phyloP scores from a whole-genome alignment of 2,113 vertebrate species.

The Albula goreensis region DNA sequence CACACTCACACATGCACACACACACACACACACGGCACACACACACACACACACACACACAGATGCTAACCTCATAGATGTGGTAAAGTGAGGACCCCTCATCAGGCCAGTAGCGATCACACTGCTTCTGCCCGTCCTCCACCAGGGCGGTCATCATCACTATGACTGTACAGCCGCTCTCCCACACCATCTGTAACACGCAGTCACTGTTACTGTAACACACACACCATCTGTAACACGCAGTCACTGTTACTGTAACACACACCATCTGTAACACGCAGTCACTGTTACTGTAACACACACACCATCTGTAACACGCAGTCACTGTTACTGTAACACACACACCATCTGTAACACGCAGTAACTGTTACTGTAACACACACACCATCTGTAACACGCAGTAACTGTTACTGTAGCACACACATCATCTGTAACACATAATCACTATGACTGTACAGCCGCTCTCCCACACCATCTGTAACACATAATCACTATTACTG shows the following conservation, averaged over 20 bases:
- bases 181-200: constrained; percentile 90
- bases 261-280: neutral
- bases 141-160: constrained; percentile 95
- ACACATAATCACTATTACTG: neutral
- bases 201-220: neutral
- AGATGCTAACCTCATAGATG: constrained; percentile 85
- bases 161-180: constrained; percentile 93
- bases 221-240: neutral
- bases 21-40: neutral
- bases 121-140: constrained; percentile 94
- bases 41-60: neutral
- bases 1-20: neutral
- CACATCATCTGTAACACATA: constrained; percentile 59
- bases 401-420: neutral
- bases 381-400: neutral
- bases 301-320: no score
- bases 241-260: neutral
- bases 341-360: neutral
- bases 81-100: constrained; percentile 98
- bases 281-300: no score
- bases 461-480: constrained; percentile 95
- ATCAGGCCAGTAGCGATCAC: constrained; percentile 96
- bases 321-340: neutral
- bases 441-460: constrained; percentile 97
- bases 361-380: neutral